A percentile compares a stretch with the other conserved stretches of the same genome.
These are phyloP conservation scores for Xestia sexstrigata DNA, from an alignment of 2,888 invertebrate species.

Conservation along the genomic window DNA sequence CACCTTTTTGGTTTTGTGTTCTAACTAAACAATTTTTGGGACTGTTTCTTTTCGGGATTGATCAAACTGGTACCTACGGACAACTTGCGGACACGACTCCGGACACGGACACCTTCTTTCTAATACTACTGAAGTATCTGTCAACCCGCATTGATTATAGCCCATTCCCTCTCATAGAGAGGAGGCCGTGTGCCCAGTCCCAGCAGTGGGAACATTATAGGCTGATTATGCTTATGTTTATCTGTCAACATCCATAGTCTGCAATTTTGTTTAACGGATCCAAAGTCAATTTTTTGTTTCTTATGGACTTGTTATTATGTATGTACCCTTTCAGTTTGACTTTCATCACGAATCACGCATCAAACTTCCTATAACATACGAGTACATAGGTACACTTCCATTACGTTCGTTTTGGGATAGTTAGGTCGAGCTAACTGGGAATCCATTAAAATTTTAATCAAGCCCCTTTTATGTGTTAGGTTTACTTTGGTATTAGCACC, in stretches of 20 bases:
- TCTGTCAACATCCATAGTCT: background rate
- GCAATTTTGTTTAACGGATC: background rate
- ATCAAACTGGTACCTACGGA: background rate
- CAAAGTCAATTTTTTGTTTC: background rate
- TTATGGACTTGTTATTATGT: background rate
- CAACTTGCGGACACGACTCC: background rate
- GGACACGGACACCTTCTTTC: background rate
- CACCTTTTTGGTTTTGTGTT: background rate
- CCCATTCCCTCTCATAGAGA: too few relatives aligned
- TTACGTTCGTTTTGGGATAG: slow-evolving; percentile 58
- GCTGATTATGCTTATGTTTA: too few relatives aligned
- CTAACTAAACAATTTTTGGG: background rate
- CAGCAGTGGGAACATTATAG: too few relatives aligned
- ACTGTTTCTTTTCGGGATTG: background rate
- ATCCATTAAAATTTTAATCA: slow-evolving; percentile 79
- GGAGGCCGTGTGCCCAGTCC: too few relatives aligned
- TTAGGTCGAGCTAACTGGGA: slow-evolving; percentile 58
- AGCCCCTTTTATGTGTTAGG: slow-evolving; percentile 63
- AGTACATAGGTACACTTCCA: background rate
- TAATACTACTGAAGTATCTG: background rate
- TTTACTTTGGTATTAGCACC: slow-evolving; percentile 56
- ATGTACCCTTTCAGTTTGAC: background rate
- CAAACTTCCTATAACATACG: slow-evolving; percentile 27
- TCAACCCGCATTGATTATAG: background rate
- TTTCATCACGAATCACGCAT: slow-evolving; percentile 9